Evolutionary conservation across 30 jellyfish, hydroid and myxozoan species (phyloP).

Genomic region (Aurelia aurita complex sp. Pacific): DNA sequence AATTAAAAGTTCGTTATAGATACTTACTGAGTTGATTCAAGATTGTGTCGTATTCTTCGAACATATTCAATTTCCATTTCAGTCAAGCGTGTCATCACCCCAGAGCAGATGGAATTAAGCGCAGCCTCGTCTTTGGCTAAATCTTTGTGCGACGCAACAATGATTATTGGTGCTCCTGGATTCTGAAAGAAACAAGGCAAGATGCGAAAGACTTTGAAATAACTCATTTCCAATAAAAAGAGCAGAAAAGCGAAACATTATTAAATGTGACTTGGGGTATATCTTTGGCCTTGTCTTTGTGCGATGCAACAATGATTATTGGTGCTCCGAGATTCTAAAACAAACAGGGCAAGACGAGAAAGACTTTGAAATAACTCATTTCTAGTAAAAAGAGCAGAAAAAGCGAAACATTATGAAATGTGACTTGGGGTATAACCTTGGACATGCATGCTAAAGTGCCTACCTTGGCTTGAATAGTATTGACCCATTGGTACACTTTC

Average conservation of each 20-base stretch:
- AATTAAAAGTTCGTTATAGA: background rate
- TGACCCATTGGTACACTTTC: conserved; percentile 66
- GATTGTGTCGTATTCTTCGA: conserved; percentile 66
- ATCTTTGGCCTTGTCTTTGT: too few species aligned
- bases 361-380: too few species aligned
- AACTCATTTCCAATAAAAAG: too few species aligned
- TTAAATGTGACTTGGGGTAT: too few species aligned
- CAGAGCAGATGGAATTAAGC: conserved; percentile 53
- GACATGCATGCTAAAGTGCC: background rate
- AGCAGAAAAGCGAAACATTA: too few species aligned
- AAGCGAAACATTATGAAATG: background rate
- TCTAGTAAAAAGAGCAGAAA: too few species aligned
- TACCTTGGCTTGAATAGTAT: conserved; percentile 92
- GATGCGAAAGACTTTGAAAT: background rate
- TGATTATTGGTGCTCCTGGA: conserved; percentile 81
- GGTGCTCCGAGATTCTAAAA: too few species aligned
- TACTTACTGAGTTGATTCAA: conserved; percentile 69
- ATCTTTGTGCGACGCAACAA: conserved; percentile 87
- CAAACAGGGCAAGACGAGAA: too few species aligned
- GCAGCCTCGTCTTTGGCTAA: conserved; percentile 71
- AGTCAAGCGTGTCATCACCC: conserved; percentile 62
- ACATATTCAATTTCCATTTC: conserved; percentile 78
- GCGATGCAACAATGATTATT: too few species aligned
- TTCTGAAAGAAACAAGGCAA: conserved; percentile 27
- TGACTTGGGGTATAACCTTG: background rate